phyloP scores from a whole-genome alignment of 53 echinoderm and acorn worm species.

The Paracentrotus lividus region DNA sequence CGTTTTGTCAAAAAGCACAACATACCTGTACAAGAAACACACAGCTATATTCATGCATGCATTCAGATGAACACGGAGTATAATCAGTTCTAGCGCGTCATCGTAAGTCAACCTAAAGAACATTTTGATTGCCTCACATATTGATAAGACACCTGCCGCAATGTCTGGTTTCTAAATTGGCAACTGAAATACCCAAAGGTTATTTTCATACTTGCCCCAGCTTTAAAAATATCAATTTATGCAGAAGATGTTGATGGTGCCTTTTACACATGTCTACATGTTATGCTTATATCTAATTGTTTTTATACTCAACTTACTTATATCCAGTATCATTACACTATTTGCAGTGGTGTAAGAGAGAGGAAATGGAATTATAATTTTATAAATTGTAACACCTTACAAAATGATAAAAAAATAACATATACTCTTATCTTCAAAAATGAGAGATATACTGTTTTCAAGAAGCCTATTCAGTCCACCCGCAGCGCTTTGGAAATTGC shows the following conservation, averaged over 20 bases:
- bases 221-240: background rate
- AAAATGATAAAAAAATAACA: background rate
- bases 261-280: background rate
- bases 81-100: background rate
- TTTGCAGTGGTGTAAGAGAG: background rate
- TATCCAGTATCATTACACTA: background rate
- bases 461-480: too few species aligned
- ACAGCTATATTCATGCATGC: background rate
- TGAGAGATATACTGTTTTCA: too few species aligned
- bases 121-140: background rate
- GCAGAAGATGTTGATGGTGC: background rate
- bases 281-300: background rate
- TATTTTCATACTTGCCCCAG: background rate
- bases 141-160: conserved; percentile 6
- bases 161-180: background rate
- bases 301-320: background rate
- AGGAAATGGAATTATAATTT: background rate
- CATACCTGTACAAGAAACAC: background rate
- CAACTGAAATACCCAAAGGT: background rate
- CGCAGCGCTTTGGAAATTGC: too few species aligned
- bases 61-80: background rate
- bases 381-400: background rate
- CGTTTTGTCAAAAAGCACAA: too few species aligned
- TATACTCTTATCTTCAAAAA: too few species aligned
- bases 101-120: background rate